phyloP scores from a whole-genome alignment of 2,113 vertebrate species.

The Saimiri boliviensis region DNA sequence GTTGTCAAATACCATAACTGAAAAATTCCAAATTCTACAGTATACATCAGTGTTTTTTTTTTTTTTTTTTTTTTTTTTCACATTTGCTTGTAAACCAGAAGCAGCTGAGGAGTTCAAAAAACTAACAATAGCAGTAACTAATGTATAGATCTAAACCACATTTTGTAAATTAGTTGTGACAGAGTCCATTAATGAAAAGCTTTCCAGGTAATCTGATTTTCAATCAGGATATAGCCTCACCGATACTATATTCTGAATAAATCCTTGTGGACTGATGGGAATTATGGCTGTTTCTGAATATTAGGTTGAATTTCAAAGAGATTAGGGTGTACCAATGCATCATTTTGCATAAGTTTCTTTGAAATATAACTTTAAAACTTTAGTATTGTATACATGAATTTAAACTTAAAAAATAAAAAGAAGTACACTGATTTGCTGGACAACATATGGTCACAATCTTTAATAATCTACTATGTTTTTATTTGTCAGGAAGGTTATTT shows the following conservation, averaged over 20 bases:
- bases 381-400: background rate
- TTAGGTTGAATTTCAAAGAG: background rate
- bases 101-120: background rate
- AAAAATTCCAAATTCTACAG: background rate
- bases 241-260: background rate
- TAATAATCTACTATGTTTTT: background rate
- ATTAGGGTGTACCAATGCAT: background rate
- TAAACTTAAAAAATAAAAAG: background rate
- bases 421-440: background rate
- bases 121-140: background rate
- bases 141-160: background rate
- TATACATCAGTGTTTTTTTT: background rate
- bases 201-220: background rate
- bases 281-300: background rate
- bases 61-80: slow-evolving; percentile 13
- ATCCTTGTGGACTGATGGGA: background rate
- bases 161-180: background rate
- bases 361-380: background rate
- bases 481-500: background rate
- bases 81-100: background rate
- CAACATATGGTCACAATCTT: background rate
- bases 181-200: background rate
- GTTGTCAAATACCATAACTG: background rate
- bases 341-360: background rate
- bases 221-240: background rate